Percentiles rank a stretch among this genome's conserved stretches.
phyloP scores from a whole-genome alignment of 2,113 vertebrate species.

The Calyptomena viridis region DNA sequence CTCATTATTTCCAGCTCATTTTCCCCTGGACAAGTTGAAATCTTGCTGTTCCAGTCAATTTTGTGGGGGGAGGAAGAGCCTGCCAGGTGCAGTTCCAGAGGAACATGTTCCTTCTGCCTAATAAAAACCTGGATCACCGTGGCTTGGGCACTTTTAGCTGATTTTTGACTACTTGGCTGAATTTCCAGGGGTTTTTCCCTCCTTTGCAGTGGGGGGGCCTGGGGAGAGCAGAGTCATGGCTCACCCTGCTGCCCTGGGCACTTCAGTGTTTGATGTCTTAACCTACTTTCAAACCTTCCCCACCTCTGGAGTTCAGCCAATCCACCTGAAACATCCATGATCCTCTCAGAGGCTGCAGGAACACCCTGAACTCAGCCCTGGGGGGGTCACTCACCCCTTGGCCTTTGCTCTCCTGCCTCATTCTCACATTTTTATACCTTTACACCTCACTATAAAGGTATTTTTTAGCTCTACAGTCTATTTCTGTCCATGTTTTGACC shows the following conservation, averaged over 20 bases:
- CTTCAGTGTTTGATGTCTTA: not conserved
- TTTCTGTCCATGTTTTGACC: not conserved
- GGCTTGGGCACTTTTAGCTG: not conserved
- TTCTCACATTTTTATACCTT: not conserved
- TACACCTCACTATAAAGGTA: not conserved
- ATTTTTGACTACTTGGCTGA: not conserved
- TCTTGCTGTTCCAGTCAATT: not conserved
- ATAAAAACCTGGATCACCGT: not conserved
- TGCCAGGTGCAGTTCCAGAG: not conserved
- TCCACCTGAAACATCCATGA: accelerated
- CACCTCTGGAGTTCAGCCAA: not conserved
- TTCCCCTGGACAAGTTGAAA: not conserved
- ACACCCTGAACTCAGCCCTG: accelerated
- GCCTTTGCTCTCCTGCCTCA: not conserved
- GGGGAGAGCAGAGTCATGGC: accelerated
- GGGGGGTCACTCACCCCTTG: accelerated
- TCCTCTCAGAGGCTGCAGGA: not conserved
- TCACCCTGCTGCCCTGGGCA: not conserved
- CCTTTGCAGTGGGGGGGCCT: not conserved
- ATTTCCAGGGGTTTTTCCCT: not conserved
- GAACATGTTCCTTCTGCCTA: not conserved
- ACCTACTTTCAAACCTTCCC: not conserved
- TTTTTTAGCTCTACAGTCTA: not conserved
- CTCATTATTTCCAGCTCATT: not conserved
- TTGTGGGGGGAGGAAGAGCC: not conserved